Evolutionary conservation across 2,113 vertebrate genomes (phyloP), one percentile per base, ranked within the genome.

Genomic region (Arvicanthis niloticus): DNA sequence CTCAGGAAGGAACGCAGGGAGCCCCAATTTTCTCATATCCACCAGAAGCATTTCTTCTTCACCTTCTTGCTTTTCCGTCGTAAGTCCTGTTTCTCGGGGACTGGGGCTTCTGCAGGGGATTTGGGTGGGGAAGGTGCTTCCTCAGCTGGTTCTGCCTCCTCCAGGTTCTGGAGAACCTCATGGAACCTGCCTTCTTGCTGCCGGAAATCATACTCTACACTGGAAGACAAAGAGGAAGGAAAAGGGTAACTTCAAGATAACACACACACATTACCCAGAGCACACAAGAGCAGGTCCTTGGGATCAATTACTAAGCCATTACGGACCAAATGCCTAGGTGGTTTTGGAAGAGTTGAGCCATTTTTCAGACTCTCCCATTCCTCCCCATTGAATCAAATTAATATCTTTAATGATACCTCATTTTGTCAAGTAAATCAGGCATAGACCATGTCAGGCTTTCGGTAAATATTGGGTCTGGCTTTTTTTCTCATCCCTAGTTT

Each of bases 31-130:
- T 42, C 88, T 99, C 98, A 99, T 97, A 99, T 99, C 99, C 99
- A 99, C 99, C 99, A 99, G 98, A 99, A 99, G 94, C 99, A 99
- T 98, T 99, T 99, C 98, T 99, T 99, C 94, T 99, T 99, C 89
- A 99, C 98, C 97, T 99, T 99, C 98, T 99, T 99, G 93, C 99
- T 97, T 90, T 99, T 99, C 93, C 98, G 98, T 96, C 98, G 96
- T 34, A 98, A 93, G 93, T 99, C 99, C 91, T 98, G 99, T 93
- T 98, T 99, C 95, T 99, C 98, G 0, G 97, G 93, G 75, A 73
- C 96, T 1, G 98, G 97, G 56, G 97, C 96, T 67, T 98, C 98
- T 80, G 97, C 62, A 42, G 97, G 96, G 4, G 95, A 96, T 95
- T 98, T 97, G 81, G 97, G 97, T 88, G 98, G 98, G 96, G 99